These are phyloP conservation scores for Pangasius larnaudii DNA, from an alignment of 2,797 vertebrate species.

Conservation along the genomic window DNA sequence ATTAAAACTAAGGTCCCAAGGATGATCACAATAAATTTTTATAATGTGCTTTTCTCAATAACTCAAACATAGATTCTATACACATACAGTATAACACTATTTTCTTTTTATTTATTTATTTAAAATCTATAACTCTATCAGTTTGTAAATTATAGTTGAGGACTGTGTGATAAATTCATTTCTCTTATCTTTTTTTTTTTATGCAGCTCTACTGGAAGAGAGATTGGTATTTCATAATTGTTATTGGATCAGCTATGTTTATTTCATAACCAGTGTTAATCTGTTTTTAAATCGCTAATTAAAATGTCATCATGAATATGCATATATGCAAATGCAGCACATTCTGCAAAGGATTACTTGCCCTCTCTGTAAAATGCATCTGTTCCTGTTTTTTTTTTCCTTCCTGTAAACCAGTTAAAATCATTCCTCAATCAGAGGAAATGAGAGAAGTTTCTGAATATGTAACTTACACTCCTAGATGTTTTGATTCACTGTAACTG, in stretches of 20 bases:
- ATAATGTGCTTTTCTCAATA: not conserved
- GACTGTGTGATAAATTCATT: not conserved
- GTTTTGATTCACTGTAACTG: not conserved
- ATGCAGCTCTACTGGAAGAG: not conserved
- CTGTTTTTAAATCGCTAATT: not conserved
- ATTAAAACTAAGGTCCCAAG: conserved; percentile 2
- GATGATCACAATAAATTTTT: not conserved
- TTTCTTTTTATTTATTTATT: not conserved
- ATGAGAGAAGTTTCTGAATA: not conserved
- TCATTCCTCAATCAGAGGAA: not conserved
- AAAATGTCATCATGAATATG: not conserved
- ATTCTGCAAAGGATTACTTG: not conserved
- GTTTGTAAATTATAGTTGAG: not conserved
- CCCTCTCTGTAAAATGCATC: not conserved
- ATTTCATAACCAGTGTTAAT: not conserved
- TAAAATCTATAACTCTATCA: not conserved
- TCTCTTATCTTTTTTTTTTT: not conserved
- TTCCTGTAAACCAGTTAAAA: not conserved
- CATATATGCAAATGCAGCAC: not conserved
- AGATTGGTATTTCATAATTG: not conserved
- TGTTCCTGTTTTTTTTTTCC: not conserved
- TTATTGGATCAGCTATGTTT: not conserved
- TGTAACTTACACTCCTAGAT: not conserved
- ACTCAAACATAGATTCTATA: not conserved
- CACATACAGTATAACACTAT: not conserved